Base-by-base conservation (phyloP, 2,888 invertebrate species). In the Mythimna loreyi region DNA sequence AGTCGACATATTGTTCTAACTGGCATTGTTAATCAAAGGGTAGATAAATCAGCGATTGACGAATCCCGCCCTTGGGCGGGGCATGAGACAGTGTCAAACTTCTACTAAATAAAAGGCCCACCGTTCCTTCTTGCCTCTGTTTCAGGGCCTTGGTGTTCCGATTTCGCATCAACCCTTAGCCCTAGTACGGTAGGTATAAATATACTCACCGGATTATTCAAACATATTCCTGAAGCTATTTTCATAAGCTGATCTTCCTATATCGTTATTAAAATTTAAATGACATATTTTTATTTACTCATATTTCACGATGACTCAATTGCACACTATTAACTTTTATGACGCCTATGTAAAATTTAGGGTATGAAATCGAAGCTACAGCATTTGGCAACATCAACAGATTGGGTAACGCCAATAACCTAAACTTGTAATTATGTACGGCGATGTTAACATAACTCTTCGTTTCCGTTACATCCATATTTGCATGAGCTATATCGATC, bases 381-480 rank as follows among this genome's bases (percentile, higher is more conserved):
- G 30, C 52, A 78, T 75, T 81, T 66, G 40, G 78, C 56, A 81
- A 81, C 57, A 67, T 72, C 52, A 45, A 53, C 62, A 23, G 57
- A 65, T 81, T 78, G 62, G 36, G 78, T 71, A 81, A 81, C 52
- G 7, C 61, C 43, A 43, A 68, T 72, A 72, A 72, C 25, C 57
- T 57, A 47, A 68, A 45, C 69, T 66, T 53, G 61, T 69, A 83
- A 76, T 75, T 79, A 71, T 52, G 69, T 64, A 73, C 30, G 68
- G 67, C 83, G 47, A 72, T 74, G 65, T 57, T 13, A 68, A 19
- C 68, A 67, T 76, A 71, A 56, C 72, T 66, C n/a, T 65, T 23
- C 47, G 70, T 72, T 79, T 83, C 76, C 71, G 67, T 65, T 79
- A 63, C 49, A 72, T 69, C 83, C 72, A 73, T 83, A 81, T 81